Evolutionary conservation across 2,113 vertebrate genomes (phyloP).

Genomic region (Lagenorhynchus albirostris): DNA sequence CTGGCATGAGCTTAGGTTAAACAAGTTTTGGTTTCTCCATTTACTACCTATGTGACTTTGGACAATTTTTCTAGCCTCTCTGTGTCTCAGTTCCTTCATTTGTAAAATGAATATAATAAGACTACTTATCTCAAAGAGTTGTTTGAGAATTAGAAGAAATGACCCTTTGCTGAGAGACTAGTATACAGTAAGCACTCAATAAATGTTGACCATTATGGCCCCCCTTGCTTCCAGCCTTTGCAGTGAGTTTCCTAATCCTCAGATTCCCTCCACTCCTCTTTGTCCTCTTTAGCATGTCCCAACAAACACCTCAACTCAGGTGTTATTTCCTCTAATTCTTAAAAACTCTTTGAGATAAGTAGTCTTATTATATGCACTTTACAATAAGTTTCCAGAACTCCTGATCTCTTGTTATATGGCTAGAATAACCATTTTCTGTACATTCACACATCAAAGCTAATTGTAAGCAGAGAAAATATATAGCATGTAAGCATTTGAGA

Average conservation of each 20-base stretch:
- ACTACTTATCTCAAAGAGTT: not conserved
- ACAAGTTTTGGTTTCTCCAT: not conserved
- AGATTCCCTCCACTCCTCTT: not conserved
- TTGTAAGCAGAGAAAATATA: not conserved
- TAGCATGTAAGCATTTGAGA: not conserved
- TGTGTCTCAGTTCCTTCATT: not conserved
- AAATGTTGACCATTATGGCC: not conserved
- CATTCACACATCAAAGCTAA: not conserved
- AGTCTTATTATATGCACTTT: not conserved
- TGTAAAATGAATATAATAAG: not conserved
- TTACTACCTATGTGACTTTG: not conserved
- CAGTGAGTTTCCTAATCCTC: not conserved
- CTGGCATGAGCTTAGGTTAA: not conserved
- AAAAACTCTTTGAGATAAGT: not conserved
- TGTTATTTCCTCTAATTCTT: not conserved
- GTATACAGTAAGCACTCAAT: not conserved
- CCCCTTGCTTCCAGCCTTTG: not conserved
- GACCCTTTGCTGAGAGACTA: not conserved
- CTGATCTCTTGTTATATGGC: not conserved
- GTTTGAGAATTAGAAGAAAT: not conserved
- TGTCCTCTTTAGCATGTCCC: not conserved
- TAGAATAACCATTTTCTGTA: not conserved
- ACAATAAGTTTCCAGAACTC: not conserved
- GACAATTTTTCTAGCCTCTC: not conserved
- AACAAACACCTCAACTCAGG: not conserved